Conservation (phyloP, 2,113 vertebrate genomes). For the Phylloscopus trochiloides region DNA sequence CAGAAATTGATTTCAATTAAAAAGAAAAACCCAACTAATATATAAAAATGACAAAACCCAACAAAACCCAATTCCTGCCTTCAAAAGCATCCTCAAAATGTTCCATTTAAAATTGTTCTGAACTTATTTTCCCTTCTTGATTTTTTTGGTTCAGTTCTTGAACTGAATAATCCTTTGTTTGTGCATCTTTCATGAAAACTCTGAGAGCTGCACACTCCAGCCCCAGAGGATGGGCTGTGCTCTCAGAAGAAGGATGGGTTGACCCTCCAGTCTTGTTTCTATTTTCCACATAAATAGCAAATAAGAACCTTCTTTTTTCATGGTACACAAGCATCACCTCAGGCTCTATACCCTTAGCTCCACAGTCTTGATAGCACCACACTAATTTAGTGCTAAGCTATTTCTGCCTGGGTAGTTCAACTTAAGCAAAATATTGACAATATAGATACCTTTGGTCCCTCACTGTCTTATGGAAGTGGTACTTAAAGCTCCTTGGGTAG, state of each 20-base stretch:
- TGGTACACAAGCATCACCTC: not conserved
- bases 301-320: not conserved
- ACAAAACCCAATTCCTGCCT: not conserved
- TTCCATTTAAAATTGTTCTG: not conserved
- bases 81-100: not conserved
- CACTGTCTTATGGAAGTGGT: not conserved
- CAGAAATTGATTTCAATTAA: slow-evolving; percentile 25
- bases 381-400: not conserved
- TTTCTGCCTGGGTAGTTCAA: not conserved
- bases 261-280: not conserved
- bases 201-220: not conserved
- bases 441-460: not conserved
- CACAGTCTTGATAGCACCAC: not conserved
- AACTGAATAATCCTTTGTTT: slow-evolving; percentile 34
- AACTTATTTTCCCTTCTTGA: not conserved
- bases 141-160: not conserved
- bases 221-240: not conserved
- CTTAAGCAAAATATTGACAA: not conserved
- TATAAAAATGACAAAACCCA: not conserved
- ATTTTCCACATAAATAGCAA: not conserved
- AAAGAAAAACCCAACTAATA: slow-evolving; percentile 35
- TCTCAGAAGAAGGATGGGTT: not conserved
- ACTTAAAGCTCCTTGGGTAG: not conserved
- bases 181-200: not conserved
- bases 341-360: not conserved